phyloP scores from a whole-genome alignment of 2,797 vertebrate genomes.

The Cyclopterus lumpus region DNA sequence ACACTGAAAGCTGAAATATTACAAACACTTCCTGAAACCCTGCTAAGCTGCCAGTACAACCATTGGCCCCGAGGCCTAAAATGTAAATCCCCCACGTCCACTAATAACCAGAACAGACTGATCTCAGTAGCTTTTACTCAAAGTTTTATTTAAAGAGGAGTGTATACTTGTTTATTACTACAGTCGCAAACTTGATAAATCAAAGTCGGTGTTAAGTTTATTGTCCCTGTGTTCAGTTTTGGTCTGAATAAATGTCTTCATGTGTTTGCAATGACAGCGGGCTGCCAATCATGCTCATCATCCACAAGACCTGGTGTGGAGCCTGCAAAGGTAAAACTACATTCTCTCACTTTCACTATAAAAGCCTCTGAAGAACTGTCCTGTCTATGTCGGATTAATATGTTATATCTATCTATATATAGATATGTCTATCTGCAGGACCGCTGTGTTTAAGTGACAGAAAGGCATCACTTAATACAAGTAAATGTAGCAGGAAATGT shows the following conservation, averaged over 20 bases:
- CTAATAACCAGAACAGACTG: not conserved
- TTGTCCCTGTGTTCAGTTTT: not conserved
- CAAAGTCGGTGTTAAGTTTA: not conserved
- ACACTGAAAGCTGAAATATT: not conserved
- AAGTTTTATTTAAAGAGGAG: not conserved
- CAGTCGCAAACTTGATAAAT: not conserved
- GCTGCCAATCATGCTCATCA: slow-evolving; percentile 95
- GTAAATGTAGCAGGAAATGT: not conserved
- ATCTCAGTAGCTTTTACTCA: not conserved
- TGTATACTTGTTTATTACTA: not conserved
- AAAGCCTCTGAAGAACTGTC: not conserved
- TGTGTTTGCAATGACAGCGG: slow-evolving; percentile 83
- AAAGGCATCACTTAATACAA: not conserved
- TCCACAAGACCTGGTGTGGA: slow-evolving; percentile 99
- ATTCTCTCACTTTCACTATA: not conserved
- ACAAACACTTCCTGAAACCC: slow-evolving; percentile 8
- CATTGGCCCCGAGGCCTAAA: not conserved
- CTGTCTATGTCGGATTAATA: not conserved
- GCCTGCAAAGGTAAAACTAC: slow-evolving; percentile 93
- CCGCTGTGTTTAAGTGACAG: not conserved
- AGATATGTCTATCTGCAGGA: not conserved
- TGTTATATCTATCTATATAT: no score
- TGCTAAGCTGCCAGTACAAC: not conserved
- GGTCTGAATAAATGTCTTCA: not conserved
- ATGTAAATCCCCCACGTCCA: not conserved